A percentile compares a stretch with the other conserved stretches of the same genome.
phyloP scores from a whole-genome alignment of 2,113 vertebrate genomes.

The Procavia capensis region DNA sequence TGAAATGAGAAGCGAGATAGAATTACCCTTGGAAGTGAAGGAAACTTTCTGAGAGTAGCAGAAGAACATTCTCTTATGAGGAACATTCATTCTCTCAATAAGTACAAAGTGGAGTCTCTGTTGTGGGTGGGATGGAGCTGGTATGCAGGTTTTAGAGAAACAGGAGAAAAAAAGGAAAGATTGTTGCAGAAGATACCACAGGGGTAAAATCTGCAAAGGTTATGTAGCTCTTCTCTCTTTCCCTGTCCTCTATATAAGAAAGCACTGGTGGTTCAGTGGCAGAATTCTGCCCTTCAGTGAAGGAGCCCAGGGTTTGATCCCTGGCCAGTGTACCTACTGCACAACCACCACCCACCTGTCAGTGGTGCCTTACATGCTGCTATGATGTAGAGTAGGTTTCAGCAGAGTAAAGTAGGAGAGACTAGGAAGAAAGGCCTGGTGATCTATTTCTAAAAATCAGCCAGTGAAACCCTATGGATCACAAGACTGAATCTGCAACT shows the following conservation, averaged over 20 bases:
- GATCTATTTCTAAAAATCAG: not conserved
- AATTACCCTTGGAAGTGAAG: constrained; percentile 30
- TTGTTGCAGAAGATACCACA: not conserved
- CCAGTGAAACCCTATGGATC: not conserved
- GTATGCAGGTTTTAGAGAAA: not conserved
- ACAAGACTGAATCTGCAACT: not conserved
- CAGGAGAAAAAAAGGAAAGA: not conserved
- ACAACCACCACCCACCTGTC: not conserved
- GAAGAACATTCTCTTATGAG: not conserved
- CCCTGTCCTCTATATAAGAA: not conserved
- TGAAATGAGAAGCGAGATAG: not conserved
- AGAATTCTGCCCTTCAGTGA: not conserved
- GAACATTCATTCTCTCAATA: not conserved
- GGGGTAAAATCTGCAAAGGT: not conserved
- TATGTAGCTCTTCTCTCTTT: not conserved
- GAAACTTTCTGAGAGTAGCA: not conserved
- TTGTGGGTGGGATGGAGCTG: not conserved
- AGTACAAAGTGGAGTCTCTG: not conserved
- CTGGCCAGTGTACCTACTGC: not conserved
- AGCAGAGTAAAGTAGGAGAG: not conserved
- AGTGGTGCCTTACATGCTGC: not conserved
- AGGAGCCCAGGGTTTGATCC: not conserved
- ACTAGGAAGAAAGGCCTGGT: not conserved
- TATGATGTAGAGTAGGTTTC: not conserved
- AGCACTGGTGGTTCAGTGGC: not conserved